A percentile compares a stretch with the other conserved stretches of the same genome.
phyloP scores from a whole-genome alignment of 2,888 invertebrate genomes.

The Prosapia bicincta region DNA sequence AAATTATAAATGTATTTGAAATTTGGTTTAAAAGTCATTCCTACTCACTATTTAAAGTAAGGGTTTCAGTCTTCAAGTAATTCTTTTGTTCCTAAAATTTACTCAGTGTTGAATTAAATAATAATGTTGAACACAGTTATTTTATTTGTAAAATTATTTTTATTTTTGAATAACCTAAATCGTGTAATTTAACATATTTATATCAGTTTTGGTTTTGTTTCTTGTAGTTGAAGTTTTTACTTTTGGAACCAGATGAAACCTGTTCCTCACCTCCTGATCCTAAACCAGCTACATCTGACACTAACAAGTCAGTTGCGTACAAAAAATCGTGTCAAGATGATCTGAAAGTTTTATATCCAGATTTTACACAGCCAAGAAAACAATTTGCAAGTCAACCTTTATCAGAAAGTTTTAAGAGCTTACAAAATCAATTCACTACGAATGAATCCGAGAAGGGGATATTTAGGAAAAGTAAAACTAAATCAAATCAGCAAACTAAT shows the following conservation, averaged over 20 bases:
- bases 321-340: not conserved
- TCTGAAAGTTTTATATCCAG: not conserved
- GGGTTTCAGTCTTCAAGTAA: too few relatives aligned
- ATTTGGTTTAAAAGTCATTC: too few relatives aligned
- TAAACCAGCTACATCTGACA: not conserved
- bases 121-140: too few relatives aligned
- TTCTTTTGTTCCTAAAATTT: too few relatives aligned
- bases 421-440: not conserved
- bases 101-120: too few relatives aligned
- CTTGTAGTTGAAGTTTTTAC: not conserved
- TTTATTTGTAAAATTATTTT: too few relatives aligned
- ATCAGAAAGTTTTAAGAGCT: not conserved
- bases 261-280: not conserved
- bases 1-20: too few relatives aligned
- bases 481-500: not conserved
- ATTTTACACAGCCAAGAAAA: not conserved
- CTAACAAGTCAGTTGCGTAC: not conserved
- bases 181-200: too few relatives aligned
- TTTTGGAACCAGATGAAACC: not conserved
- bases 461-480: not conserved
- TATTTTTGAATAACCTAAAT: too few relatives aligned
- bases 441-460: not conserved
- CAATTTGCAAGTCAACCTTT: not conserved
- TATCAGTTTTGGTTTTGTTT: not conserved
- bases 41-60: too few relatives aligned